Evolutionary conservation across 30 jellyfish, hydroid and myxozoan genomes (phyloP).

Genomic region (Mastigias papua): DNA sequence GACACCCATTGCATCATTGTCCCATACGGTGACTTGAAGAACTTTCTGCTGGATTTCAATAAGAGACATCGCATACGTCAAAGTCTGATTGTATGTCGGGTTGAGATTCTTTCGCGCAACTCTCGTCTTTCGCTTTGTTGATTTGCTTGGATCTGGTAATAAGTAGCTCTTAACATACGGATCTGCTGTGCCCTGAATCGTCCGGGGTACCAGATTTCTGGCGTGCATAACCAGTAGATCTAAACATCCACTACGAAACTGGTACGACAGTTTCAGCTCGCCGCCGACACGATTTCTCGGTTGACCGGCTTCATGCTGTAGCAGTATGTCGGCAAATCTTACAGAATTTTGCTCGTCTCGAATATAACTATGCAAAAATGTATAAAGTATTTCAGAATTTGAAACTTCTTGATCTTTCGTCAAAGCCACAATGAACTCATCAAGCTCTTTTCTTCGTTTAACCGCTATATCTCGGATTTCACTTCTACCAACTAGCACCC

Average conservation of each 20-base stretch:
- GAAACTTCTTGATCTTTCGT: conserved; percentile 30
- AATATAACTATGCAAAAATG: conserved; percentile 92
- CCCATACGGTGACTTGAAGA: conserved; percentile 95
- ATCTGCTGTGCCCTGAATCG: conserved; percentile 86
- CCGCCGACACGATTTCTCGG: conserved; percentile 95
- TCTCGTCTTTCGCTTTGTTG: conserved; percentile 87
- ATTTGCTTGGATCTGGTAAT: conserved; percentile 86
- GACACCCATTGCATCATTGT: conserved; percentile 73
- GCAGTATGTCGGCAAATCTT: conserved; percentile 79
- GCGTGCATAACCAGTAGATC: conserved; percentile 89
- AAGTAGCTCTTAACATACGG: conserved; percentile 89
- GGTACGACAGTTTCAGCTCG: conserved; percentile 80
- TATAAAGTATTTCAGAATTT: conserved; percentile 77
- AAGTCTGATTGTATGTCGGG: conserved; percentile 93
- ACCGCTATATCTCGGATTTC: conserved; percentile 91
- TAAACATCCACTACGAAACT: conserved; percentile 50
- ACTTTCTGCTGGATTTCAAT: conserved; percentile 62
- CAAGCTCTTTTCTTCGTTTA: conserved; percentile 88
- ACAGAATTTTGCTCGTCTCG: conserved; percentile 89
- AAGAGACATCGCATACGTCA: conserved; percentile 65
- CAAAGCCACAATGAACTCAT: conserved; percentile 67
- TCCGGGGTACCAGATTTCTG: conserved; percentile 74
- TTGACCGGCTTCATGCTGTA: conserved; percentile 74
- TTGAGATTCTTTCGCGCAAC: conserved; percentile 78
- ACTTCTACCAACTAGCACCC: conserved; percentile 91